Percentiles rank a stretch among this genome's conserved stretches.
Evolutionary conservation across 2,113 vertebrate species (phyloP).

Genomic region (Sinocyclocheilus grahami): DNA sequence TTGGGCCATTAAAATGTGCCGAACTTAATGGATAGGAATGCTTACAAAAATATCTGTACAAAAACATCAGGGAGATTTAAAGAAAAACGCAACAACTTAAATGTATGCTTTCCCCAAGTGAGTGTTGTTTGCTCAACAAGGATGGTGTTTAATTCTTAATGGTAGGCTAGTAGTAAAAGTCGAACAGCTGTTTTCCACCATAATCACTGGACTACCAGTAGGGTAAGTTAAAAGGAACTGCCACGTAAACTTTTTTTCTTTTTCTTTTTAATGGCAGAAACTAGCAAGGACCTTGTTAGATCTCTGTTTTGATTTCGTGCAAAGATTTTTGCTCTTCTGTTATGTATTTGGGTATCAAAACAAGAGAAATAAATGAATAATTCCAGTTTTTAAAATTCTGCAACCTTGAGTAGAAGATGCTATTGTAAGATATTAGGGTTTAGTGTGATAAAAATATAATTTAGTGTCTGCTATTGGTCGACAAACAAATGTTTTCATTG

Average conservation of each 20-base stretch:
- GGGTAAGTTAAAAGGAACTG: not conserved
- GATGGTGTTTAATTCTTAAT: not conserved
- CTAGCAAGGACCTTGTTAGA: not conserved
- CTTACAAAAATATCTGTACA: constrained; percentile 38
- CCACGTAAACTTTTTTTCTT: not conserved
- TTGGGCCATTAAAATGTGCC: constrained; percentile 19
- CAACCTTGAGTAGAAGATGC: not conserved
- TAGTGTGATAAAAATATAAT: not conserved
- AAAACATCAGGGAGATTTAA: not conserved
- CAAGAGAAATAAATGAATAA: not conserved
- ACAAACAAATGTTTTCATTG: not conserved
- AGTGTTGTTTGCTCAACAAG: not conserved
- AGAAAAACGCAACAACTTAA: not conserved
- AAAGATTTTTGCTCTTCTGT: not conserved
- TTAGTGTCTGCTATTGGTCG: not conserved
- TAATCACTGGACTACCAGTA: not conserved
- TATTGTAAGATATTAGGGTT: not conserved
- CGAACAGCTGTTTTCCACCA: not conserved
- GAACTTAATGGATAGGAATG: constrained; percentile 5
- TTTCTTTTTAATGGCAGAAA: constrained; percentile 1
- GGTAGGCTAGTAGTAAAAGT: not conserved
- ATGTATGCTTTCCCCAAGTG: not conserved
- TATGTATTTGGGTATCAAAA: not conserved
- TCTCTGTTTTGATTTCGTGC: not conserved
- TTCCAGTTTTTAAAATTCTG: not conserved